Evolutionary conservation across 2,888 invertebrate genomes (phyloP).

Genomic region (Sinodicranocentrus sp.): DNA sequence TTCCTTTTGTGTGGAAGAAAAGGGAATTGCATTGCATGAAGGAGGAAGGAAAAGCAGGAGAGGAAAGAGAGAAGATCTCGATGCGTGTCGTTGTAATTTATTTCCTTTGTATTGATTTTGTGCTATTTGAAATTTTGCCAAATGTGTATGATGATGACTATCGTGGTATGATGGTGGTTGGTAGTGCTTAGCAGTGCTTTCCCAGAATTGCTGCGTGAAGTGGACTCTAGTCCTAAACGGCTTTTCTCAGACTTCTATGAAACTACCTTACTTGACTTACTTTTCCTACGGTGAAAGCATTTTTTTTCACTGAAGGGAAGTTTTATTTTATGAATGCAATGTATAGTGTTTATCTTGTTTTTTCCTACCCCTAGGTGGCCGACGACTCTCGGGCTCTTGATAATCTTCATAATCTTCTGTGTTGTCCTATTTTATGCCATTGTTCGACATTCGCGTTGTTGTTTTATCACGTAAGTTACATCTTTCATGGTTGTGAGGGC

Average conservation of each 20-base stretch:
- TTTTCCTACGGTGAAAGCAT: not conserved
- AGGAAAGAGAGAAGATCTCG: conserved; percentile 39
- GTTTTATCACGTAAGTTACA: conserved; percentile 86
- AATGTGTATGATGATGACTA: conserved; percentile 34
- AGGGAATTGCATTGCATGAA: not conserved
- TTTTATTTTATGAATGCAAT: not conserved
- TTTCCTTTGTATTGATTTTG: conserved; percentile 70
- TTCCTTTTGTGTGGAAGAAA: conserved; percentile 7
- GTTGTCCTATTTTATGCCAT: conserved; percentile 94
- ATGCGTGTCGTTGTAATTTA: conserved; percentile 66
- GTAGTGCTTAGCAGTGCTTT: not conserved
- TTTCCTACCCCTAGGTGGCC: conserved; percentile 85
- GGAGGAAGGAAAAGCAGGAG: not conserved
- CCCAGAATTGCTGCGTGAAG: conserved; percentile 12
- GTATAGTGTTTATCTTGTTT: conserved; percentile 20
- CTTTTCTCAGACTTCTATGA: conserved; percentile 1
- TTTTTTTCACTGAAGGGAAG: not conserved
- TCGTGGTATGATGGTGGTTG: conserved; percentile 31
- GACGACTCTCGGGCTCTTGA: conserved; percentile 92
- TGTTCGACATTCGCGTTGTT: conserved; percentile 91
- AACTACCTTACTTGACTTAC: not conserved
- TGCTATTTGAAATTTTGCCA: conserved; percentile 67
- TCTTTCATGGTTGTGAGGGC: too few relatives aligned
- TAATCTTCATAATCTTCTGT: conserved; percentile 91
- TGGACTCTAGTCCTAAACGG: not conserved